These are phyloP conservation scores for Uloborus diversus DNA, from an alignment of 1,140 invertebrate genomes.

Conservation along the genomic window DNA sequence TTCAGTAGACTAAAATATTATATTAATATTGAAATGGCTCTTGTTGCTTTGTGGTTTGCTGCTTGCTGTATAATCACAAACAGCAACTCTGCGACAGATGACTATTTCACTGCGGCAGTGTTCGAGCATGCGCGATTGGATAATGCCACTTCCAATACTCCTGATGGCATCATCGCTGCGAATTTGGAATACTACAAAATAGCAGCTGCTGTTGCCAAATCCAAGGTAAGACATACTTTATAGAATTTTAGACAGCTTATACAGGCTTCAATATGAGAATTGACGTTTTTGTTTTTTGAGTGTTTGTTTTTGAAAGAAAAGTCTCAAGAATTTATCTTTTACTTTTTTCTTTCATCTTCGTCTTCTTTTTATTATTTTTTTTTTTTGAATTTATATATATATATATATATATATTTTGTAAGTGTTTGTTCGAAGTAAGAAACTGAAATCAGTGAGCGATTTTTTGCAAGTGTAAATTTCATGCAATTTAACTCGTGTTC, in stretches of 20 bases:
- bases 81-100: too few relatives aligned
- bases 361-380: not conserved
- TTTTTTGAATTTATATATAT: not conserved
- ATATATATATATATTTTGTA: not conserved
- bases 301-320: not conserved
- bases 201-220: conserved; percentile 16
- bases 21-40: too few relatives aligned
- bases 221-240: not conserved
- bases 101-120: conserved; percentile 25
- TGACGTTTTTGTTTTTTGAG: too few relatives aligned
- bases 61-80: too few relatives aligned
- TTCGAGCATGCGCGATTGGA: conserved; percentile 13
- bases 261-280: too few relatives aligned
- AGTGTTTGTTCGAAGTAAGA: too few relatives aligned
- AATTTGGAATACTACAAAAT: conserved; percentile 11
- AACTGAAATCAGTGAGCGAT: too few relatives aligned
- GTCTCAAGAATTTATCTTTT: not conserved
- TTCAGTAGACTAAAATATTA: too few relatives aligned
- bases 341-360: not conserved
- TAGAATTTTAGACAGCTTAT: not conserved
- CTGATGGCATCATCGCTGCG: not conserved
- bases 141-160: not conserved
- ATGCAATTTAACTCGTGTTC: too few relatives aligned
- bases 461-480: too few relatives aligned
- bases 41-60: too few relatives aligned